Evolutionary conservation across 2,113 vertebrate species (phyloP).

Genomic region (Colaptes auratus): DNA sequence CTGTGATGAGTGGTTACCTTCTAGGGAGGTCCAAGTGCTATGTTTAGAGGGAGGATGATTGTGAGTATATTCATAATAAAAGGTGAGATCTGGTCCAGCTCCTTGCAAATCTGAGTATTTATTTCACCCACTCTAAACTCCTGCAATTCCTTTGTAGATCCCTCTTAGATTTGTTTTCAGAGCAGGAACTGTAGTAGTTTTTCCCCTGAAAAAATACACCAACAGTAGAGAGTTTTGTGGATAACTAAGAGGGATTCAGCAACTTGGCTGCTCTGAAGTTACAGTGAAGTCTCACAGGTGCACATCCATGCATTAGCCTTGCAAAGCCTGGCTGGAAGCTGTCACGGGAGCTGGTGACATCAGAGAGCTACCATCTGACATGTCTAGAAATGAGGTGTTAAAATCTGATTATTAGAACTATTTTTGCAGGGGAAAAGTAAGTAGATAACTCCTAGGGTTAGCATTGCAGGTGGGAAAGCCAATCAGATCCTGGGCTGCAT

Average conservation of each 20-base stretch:
- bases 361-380: neutral
- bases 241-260: neutral
- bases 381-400: neutral
- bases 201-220: neutral
- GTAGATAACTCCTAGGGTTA: neutral
- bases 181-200: neutral
- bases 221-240: neutral
- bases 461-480: neutral
- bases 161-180: neutral
- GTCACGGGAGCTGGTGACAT: neutral
- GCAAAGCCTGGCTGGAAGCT: neutral
- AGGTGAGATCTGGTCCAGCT: neutral
- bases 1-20: neutral
- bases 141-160: neutral
- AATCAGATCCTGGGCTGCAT: too few relatives aligned
- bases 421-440: neutral
- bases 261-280: neutral
- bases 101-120: neutral
- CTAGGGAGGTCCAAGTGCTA: neutral
- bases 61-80: neutral
- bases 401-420: neutral
- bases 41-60: rapidly evolving
- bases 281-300: neutral
- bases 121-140: neutral
- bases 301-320: neutral